phyloP scores from a whole-genome alignment of 2,113 vertebrate species.

The Engystomops pustulosus region DNA sequence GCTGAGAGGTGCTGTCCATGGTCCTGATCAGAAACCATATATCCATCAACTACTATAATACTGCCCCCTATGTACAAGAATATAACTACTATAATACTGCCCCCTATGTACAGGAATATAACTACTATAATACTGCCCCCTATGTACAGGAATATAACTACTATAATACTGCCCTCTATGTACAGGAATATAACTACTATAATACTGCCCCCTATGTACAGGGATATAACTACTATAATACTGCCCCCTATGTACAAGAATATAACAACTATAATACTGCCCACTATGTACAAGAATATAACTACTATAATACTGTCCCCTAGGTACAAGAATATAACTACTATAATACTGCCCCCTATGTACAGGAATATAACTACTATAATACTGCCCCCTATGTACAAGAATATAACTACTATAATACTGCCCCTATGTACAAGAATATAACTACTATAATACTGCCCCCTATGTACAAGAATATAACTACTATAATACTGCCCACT shows the following conservation, averaged over 20 bases:
- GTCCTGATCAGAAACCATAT: not conserved
- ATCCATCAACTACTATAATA: no score
- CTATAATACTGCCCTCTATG: no score
- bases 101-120: no score
- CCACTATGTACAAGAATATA: not conserved
- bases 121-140: no score
- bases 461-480: not conserved
- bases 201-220: no score
- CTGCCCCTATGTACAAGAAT: not conserved
- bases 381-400: not conserved
- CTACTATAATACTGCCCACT: no score
- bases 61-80: no score
- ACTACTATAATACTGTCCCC: not conserved
- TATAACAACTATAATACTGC: not conserved
- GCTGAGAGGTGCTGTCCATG: not conserved
- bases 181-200: no score
- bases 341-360: not conserved
- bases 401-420: slow-evolving; percentile 11
- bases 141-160: no score
- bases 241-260: not conserved
- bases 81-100: no score
- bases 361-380: not conserved
- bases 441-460: not conserved
- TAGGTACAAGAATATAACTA: slow-evolving; percentile 8
- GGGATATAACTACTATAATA: no score